Conservation (phyloP, 2,888 invertebrate species). For the Dolichomitus sp. region DNA sequence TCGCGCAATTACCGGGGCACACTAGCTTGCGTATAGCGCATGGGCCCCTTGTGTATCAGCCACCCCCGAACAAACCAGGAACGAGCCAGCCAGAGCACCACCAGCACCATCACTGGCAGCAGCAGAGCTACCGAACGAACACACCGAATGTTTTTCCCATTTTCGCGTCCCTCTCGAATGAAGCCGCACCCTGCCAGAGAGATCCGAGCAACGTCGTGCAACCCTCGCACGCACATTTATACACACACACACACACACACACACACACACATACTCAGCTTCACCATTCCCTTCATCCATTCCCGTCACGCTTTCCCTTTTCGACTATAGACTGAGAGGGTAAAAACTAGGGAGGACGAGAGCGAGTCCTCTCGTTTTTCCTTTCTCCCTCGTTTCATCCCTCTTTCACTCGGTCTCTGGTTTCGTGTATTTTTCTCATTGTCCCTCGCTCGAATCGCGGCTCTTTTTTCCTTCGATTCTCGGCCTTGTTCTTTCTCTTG, state of each 20-base stretch:
- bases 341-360: slow-evolving; percentile 9
- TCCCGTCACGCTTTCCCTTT: slow-evolving; percentile 62
- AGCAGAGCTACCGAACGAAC: slow-evolving; percentile 43
- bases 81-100: slow-evolving; percentile 38
- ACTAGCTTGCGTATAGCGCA: slow-evolving; percentile 72
- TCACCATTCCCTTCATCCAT: slow-evolving; percentile 46
- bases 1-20: slow-evolving; percentile 84
- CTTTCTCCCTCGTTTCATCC: slow-evolving; percentile 18
- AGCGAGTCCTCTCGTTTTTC: slow-evolving; percentile 4
- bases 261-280: slow-evolving; percentile 32
- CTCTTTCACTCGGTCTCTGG: slow-evolving; percentile 43
- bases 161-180: slow-evolving; percentile 59
- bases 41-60: slow-evolving; percentile 83
- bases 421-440: slow-evolving; percentile 66
- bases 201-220: slow-evolving; percentile 25
- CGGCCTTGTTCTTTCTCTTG: slow-evolving; percentile 36
- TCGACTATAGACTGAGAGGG: slow-evolving; percentile 26
- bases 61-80: slow-evolving; percentile 52
- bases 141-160: slow-evolving; percentile 66
- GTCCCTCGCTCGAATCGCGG: slow-evolving; percentile 38
- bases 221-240: slow-evolving; percentile 25
- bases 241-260: slow-evolving; percentile 42
- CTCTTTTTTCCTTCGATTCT: slow-evolving; percentile 9
- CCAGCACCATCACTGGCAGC: slow-evolving; percentile 14
- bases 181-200: slow-evolving; percentile 59